A percentile compares a stretch with the other conserved stretches of the same genome.
These are phyloP conservation scores for Theonella swinhoei DNA, from an alignment of 37 sponge, comb jelly and placozoan genomes.

Conservation along the genomic window DNA sequence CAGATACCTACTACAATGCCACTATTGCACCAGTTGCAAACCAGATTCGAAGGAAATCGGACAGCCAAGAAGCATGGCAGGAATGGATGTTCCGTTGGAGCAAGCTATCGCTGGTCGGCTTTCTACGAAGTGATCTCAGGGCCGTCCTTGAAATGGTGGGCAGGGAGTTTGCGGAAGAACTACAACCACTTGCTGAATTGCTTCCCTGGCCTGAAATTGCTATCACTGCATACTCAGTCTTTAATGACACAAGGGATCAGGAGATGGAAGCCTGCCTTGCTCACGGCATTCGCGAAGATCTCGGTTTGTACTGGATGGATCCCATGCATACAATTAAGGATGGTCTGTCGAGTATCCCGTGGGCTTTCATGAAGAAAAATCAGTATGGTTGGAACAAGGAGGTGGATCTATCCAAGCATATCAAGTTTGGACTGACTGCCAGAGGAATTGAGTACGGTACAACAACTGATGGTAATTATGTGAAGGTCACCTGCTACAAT, in stretches of 20 bases:
- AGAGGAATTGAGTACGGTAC: conserved; percentile 7
- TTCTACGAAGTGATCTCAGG: conserved; percentile 4
- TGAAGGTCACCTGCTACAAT: conserved; percentile 7
- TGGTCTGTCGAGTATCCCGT: conserved; percentile 22
- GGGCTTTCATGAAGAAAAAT: conserved; percentile 24
- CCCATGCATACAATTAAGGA: conserved; percentile 36
- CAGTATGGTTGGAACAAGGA: background rate
- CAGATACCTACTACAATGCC: conserved; percentile 31
- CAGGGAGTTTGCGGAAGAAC: background rate
- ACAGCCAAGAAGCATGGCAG: conserved; percentile 7
- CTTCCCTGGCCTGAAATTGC: conserved; percentile 54
- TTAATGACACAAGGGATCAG: conserved; percentile 3
- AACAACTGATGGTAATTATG: background rate
- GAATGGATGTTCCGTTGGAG: conserved; percentile 44
- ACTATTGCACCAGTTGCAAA: conserved; percentile 5
- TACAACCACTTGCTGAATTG: conserved; percentile 13
- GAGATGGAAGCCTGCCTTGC: conserved; percentile 19
- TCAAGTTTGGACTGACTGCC: conserved; percentile 22
- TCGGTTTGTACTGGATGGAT: conserved; percentile 24
- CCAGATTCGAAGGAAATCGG: background rate
- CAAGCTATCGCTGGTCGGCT: conserved; percentile 13
- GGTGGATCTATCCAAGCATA: conserved; percentile 1
- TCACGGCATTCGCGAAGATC: conserved; percentile 38
- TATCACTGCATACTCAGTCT: conserved; percentile 15
- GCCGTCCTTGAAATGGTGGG: background rate